These are phyloP conservation scores for Capra hircus DNA, from an alignment of 2,113 vertebrate species.

Conservation along the genomic window DNA sequence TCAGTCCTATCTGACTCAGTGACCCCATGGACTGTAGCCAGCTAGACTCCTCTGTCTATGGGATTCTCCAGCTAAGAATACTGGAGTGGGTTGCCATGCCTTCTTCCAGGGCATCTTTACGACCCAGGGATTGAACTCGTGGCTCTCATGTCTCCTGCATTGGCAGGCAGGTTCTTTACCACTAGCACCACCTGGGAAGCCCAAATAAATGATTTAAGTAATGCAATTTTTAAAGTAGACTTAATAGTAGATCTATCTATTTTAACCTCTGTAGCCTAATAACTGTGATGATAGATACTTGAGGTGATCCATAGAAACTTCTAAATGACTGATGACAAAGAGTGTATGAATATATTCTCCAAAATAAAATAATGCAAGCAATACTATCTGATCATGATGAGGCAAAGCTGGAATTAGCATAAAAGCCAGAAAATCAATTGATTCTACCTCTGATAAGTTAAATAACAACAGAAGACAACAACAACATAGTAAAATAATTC, in stretches of 20 bases:
- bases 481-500: neutral
- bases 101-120: neutral
- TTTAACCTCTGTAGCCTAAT: neutral
- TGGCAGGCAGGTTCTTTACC: neutral
- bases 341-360: neutral
- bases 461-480: neutral
- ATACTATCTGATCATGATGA: neutral
- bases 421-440: neutral
- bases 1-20: neutral
- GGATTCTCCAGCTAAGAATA: neutral
- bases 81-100: neutral
- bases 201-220: neutral
- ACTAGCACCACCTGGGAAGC: neutral
- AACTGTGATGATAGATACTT: neutral
- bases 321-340: neutral
- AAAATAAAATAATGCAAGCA: neutral
- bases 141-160: neutral
- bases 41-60: neutral
- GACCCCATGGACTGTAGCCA: neutral
- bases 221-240: neutral
- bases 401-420: neutral
- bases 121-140: neutral
- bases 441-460: neutral
- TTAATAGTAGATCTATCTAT: neutral
- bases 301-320: neutral